phyloP scores from a whole-genome alignment of 2,888 invertebrate genomes.

The Drosophila diplacantha region DNA sequence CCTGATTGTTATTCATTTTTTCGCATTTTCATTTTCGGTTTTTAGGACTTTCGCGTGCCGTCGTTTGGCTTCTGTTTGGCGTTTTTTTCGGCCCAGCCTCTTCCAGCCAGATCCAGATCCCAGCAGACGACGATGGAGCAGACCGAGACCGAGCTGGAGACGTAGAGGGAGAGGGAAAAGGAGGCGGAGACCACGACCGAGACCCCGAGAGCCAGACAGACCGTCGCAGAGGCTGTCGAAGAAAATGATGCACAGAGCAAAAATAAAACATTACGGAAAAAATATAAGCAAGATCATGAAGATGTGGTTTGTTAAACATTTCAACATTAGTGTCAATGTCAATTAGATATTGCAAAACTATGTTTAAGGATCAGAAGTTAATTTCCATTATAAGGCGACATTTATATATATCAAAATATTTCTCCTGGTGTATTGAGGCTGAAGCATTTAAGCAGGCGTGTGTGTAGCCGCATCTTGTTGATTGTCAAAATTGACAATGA shows the following conservation, averaged over 20 bases:
- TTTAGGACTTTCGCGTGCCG: conserved; percentile 73
- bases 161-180: not conserved
- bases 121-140: conserved; percentile 21
- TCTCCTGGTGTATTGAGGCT: conserved; percentile 10
- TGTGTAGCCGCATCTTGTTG: conserved; percentile 67
- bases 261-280: not conserved
- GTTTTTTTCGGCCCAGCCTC: conserved; percentile 57
- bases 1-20: conserved; percentile 63
- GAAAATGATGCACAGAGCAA: conserved; percentile 8
- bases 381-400: too few relatives aligned
- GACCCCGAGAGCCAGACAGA: conserved; percentile 61
- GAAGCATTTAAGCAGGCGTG: conserved; percentile 65
- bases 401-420: not conserved
- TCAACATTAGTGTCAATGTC: not conserved
- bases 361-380: too few relatives aligned
- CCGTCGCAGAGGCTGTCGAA: conserved; percentile 53
- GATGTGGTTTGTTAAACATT: not conserved
- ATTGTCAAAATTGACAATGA: conserved; percentile 75
- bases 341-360: too few relatives aligned
- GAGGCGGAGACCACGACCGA: conserved; percentile 19
- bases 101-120: conserved; percentile 49
- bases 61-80: conserved; percentile 49
- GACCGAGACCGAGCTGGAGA: not conserved
- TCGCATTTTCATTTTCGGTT: conserved; percentile 63
- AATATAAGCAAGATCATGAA: not conserved